phyloP scores from a whole-genome alignment of 2,113 vertebrate species.

The Psilopogon haemacephalus region DNA sequence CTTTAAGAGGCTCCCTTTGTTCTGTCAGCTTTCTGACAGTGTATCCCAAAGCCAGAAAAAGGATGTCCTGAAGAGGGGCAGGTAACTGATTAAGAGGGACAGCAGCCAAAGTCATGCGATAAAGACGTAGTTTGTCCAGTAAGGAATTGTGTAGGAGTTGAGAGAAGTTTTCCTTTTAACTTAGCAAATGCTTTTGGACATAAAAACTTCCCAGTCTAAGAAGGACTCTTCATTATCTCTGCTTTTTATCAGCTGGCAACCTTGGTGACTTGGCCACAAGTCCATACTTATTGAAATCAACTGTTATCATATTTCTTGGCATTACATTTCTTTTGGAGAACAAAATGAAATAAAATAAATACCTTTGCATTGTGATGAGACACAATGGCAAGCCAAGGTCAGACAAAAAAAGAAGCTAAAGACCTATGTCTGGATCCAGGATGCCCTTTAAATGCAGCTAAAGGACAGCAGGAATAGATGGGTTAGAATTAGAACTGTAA shows the following conservation, averaged over 20 bases:
- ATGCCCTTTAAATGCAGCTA: not conserved
- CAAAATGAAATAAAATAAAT: not conserved
- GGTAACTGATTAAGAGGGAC: not conserved
- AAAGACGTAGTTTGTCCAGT: not conserved
- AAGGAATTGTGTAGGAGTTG: not conserved
- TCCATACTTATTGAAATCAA: not conserved
- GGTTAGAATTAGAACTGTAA: not conserved
- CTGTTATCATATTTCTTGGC: not conserved
- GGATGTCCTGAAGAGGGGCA: not conserved
- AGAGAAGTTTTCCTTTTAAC: not conserved
- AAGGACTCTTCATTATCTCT: not conserved
- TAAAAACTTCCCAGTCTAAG: not conserved
- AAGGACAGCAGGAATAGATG: not conserved
- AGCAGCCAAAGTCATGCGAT: not conserved
- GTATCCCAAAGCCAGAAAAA: not conserved
- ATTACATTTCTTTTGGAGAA: not conserved
- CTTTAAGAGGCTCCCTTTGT: not conserved
- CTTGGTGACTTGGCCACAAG: not conserved
- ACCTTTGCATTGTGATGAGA: not conserved
- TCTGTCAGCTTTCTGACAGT: not conserved
- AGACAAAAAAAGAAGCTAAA: not conserved
- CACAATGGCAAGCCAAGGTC: not conserved
- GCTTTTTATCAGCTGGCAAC: not conserved
- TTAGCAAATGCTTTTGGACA: not conserved
- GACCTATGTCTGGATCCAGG: not conserved